Evolutionary conservation across 1,140 invertebrate species (phyloP), one percentile per base, ranked within the genome.

Genomic region (Chironomus tepperi): DNA sequence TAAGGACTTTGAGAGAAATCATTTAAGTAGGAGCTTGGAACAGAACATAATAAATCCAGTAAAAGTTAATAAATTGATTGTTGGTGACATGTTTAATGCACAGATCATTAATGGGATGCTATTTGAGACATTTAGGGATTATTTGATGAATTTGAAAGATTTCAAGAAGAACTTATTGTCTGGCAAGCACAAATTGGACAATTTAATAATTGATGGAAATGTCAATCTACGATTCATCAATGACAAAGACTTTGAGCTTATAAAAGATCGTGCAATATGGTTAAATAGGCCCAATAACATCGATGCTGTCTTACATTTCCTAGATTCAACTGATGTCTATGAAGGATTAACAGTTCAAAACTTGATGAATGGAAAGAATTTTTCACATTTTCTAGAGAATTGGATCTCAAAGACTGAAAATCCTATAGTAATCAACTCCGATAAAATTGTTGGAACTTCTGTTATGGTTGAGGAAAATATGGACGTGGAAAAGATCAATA

Each of bases 231-330:
- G 18, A 10, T 21, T 1, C 9, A 70, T 70, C 3, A 80, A 81
- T 70, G 77, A 78, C 2, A 74, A 75, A 1, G 47, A 79, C 7
- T 64, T 82, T 0, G 79, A 78, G 0, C 77, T 78, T 8, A 64
- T 81, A 7, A 73, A 81, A 0, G 75, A 77, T 3, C 79, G 81
- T 74, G 79, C 81, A 8, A 77, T 82, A 24, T 81, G 80, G 80
- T 21, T 82, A 73, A 78, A 82, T 73, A 77, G 76, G 5, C 76
- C 77, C 24, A 81, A 81, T 18, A 78, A 78, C 15, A 21, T 81
- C 5, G 75, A 76, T 7, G 79, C 67, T 1, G 70, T 34, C 3
- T 77, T 81, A 74, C 74, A 18, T 2, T 78, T 81, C 18, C 12
- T 73, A 2, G 73, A 73, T 73, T 16, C 8, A 6, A 19, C 18